Base-by-base conservation (phyloP, 2,888 invertebrate genomes). In the Phengaris arion region DNA sequence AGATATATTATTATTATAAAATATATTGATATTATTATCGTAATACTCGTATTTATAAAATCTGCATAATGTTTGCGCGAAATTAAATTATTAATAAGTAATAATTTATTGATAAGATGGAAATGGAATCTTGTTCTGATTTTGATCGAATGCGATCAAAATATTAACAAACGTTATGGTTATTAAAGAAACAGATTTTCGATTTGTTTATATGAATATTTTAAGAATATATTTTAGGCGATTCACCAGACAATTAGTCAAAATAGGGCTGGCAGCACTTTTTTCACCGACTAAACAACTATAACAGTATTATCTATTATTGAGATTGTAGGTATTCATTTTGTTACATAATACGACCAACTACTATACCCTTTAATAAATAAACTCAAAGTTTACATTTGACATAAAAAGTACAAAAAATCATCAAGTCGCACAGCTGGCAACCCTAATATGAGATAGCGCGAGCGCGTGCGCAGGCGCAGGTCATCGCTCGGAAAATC, bases 401-500 rank as follows among this genome's bases (percentile, higher is more conserved):
- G 52, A 45, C 35, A 64, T 64, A 64, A 64, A 64, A 45, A 64
- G 12, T 35, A 45, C 35, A 64, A 12, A 45, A 64, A 64, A 1
- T 35, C 2, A 35, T 35, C 2, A 35, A 22, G 59, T 15, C 6
- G 12, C 35, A 15, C 64, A 64, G 64, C 64, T 64, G 64, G 64
- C 64, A 64, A 45, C 64, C 64, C 64, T 64, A 64, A 64, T 64
- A 12, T 13, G 48, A 70, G 70, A 54, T 72, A 35, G 35, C 72
- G 15, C 51, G 45, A 35, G 35, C 72, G 15, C 51, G 45, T 64
- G 51, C 68, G 70, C 74, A 74, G 64, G 74, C 64, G 77, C 80
- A 79, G 86, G 86, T 87, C 85, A 85, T 81, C 80, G 86, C 46
- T 84, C 88, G 82, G 82, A 82, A 88, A 87, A 88, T 87, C 88